phyloP scores from a whole-genome alignment of 2,888 invertebrate genomes.

The Dryobota labecula region DNA sequence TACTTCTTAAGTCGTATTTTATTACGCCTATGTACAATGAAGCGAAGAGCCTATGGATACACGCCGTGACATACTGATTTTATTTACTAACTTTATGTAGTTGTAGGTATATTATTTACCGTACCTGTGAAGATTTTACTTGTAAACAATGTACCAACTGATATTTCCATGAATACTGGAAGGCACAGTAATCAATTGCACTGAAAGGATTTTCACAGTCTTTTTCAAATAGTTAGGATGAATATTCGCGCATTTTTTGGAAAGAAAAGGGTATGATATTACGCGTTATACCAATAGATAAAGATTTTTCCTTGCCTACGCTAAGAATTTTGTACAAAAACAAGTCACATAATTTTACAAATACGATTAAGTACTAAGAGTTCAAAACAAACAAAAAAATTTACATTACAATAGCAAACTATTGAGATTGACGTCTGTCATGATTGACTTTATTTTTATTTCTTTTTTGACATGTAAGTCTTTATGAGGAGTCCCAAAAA shows the following conservation, averaged over 20 bases:
- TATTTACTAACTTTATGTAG: neutral
- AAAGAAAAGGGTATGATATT: neutral
- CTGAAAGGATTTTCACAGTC: neutral
- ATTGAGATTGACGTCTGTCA: slow-evolving; percentile 35
- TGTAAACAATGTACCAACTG: neutral
- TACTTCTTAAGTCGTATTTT: neutral
- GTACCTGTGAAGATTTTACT: neutral
- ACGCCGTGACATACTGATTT: neutral
- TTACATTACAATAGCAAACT: slow-evolving; percentile 46
- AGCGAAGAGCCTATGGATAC: neutral
- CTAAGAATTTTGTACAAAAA: neutral
- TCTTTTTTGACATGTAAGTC: neutral
- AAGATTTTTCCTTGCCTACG: neutral
- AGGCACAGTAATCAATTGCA: neutral
- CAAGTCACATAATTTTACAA: neutral
- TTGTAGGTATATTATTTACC: neutral
- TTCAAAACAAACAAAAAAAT: slow-evolving; percentile 1
- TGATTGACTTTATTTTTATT: neutral
- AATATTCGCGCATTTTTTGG: neutral
- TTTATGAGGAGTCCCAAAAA: neutral
- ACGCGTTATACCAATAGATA: neutral
- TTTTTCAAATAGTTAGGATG: neutral
- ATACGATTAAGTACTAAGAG: neutral
- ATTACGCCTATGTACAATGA: neutral
- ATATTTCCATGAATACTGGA: slow-evolving; percentile 1